Conservation (phyloP, 2,113 vertebrate genomes). For the Oryctolagus cuniculus region mOryCun1.1 NC_091449.1:10353001-10353500, state of each 20-base stretch:
- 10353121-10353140: background rate
- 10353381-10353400: background rate
- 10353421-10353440: background rate
- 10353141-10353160: background rate
- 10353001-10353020: background rate
- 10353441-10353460: background rate
- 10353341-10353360: slow-evolving; percentile 6
- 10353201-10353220: background rate
- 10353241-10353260: background rate
- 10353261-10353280: background rate
- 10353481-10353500: background rate
- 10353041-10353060: background rate
- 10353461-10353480: background rate
- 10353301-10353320: background rate
- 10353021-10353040: background rate
- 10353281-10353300: background rate
- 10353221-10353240: background rate
- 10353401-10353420: background rate
- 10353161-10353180: background rate
- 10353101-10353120: background rate
- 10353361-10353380: background rate
- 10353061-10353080: background rate
- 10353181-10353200: background rate
- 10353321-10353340: background rate
- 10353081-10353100: slow-evolving; percentile 5